Conservation (phyloP, 1,140 invertebrate genomes). For the Meloidogyne chitwoodi region DNA sequence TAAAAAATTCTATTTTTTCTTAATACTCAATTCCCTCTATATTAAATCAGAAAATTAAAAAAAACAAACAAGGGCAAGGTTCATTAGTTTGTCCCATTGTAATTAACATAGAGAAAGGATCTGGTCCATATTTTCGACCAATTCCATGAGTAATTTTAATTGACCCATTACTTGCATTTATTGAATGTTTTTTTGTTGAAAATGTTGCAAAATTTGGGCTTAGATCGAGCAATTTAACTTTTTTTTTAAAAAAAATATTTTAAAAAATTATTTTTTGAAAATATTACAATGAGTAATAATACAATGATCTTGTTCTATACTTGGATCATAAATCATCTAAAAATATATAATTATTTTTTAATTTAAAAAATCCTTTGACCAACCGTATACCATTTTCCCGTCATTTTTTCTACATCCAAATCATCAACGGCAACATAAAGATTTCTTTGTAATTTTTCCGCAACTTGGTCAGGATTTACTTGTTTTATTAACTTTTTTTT, state of each 20-base stretch:
- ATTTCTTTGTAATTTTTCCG: slow-evolving; percentile 40
- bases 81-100: slow-evolving; percentile 48
- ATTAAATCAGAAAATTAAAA: too few relatives aligned
- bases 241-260: neutral
- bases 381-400: slow-evolving; percentile 46
- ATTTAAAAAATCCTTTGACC: too few relatives aligned
- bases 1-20: too few relatives aligned
- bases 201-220: slow-evolving; percentile 46
- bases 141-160: slow-evolving; percentile 31
- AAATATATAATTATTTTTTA: too few relatives aligned
- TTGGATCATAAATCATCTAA: slow-evolving; percentile 44
- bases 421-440: slow-evolving; percentile 52
- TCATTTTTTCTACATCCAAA: slow-evolving; percentile 43
- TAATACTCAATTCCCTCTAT: too few relatives aligned
- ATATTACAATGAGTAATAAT: slow-evolving; percentile 11
- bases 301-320: slow-evolving; percentile 43
- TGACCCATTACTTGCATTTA: slow-evolving; percentile 18
- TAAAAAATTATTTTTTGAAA: neutral
- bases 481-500: slow-evolving; percentile 41
- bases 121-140: slow-evolving; percentile 45
- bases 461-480: slow-evolving; percentile 45
- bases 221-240: slow-evolving; percentile 35
- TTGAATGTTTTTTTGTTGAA: slow-evolving; percentile 41
- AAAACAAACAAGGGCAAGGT: slow-evolving; percentile 44
- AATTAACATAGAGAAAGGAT: slow-evolving; percentile 48